These are phyloP conservation scores for Eupithecia pulchellata DNA, from an alignment of 2,888 invertebrate genomes.

Conservation along the genomic window DNA sequence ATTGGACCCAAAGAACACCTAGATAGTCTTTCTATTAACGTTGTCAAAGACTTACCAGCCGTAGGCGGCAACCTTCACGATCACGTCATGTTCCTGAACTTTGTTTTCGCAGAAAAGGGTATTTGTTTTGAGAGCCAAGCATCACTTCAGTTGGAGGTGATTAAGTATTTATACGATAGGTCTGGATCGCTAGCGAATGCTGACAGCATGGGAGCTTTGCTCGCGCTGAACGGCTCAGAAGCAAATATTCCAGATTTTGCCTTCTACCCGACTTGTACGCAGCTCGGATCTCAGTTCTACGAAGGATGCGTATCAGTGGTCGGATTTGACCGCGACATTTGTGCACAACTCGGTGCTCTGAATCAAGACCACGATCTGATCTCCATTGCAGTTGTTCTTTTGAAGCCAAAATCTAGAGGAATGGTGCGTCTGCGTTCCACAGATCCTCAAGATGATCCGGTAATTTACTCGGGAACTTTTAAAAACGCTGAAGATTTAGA, in stretches of 20 bases:
- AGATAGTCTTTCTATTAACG: conserved; percentile 53
- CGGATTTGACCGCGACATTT: conserved; percentile 60
- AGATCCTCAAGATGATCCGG: conserved; percentile 59
- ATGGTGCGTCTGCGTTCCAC: conserved; percentile 57
- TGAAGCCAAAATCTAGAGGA: conserved; percentile 73
- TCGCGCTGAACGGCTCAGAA: conserved; percentile 50
- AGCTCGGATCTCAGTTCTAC: conserved; percentile 51
- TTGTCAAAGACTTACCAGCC: conserved; percentile 62
- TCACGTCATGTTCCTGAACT: conserved; percentile 67
- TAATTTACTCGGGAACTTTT: conserved; percentile 70
- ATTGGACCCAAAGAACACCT: conserved; percentile 67
- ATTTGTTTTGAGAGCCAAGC: conserved; percentile 56
- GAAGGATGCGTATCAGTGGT: conserved; percentile 53
- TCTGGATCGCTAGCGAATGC: conserved; percentile 59
- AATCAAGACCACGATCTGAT: conserved; percentile 63
- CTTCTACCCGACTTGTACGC: conserved; percentile 67
- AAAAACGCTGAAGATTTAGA: conserved; percentile 58
- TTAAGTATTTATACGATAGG: conserved; percentile 65
- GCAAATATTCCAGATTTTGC: conserved; percentile 67
- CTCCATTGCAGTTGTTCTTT: conserved; percentile 62
- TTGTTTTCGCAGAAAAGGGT: conserved; percentile 62
- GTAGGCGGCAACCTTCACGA: conserved; percentile 72
- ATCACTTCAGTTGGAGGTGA: conserved; percentile 55
- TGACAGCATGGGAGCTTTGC: conserved; percentile 65
- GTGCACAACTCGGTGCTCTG: conserved; percentile 52